A percentile compares a stretch with the other conserved stretches of the same genome.
phyloP scores from a whole-genome alignment of 2,888 invertebrate species.

The Patella depressa region DNA sequence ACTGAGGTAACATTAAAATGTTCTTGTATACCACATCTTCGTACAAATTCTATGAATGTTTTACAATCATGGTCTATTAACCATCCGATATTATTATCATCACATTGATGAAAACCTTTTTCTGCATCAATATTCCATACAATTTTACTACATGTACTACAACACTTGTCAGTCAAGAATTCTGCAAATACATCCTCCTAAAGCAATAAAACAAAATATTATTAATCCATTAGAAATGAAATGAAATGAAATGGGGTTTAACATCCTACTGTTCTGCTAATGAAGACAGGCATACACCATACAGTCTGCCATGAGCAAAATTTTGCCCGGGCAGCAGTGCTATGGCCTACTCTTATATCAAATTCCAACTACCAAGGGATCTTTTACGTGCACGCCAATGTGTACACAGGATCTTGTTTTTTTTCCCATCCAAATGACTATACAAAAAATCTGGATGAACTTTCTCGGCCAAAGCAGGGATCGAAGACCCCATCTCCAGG shows the following conservation, averaged over 20 bases:
- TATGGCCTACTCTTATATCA: too few species aligned
- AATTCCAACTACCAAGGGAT: too few species aligned
- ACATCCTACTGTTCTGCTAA: too few species aligned
- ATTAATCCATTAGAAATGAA: not conserved
- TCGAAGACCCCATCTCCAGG: too few species aligned
- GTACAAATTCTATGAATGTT: conserved; percentile 47
- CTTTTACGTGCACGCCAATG: too few species aligned
- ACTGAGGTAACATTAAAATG: not conserved
- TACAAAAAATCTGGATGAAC: not conserved
- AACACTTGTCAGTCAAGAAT: conserved; percentile 40
- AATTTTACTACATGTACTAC: conserved; percentile 42
- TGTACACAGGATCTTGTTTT: too few species aligned
- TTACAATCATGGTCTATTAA: conserved; percentile 36
- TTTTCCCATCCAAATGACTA: too few species aligned
- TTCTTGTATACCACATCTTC: conserved; percentile 37
- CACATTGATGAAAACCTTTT: conserved; percentile 40
- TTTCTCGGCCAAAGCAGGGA: too few species aligned
- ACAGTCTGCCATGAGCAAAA: too few species aligned
- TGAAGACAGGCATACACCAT: too few species aligned
- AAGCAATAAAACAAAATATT: conserved; percentile 16
- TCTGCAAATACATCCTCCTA: conserved; percentile 49
- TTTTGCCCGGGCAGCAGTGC: too few species aligned
- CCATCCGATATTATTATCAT: conserved; percentile 32
- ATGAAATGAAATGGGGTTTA: conserved; percentile 7
- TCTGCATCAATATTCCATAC: conserved; percentile 29